Conservation (phyloP, 2,113 vertebrate genomes). For the Sapajus apella region DNA sequence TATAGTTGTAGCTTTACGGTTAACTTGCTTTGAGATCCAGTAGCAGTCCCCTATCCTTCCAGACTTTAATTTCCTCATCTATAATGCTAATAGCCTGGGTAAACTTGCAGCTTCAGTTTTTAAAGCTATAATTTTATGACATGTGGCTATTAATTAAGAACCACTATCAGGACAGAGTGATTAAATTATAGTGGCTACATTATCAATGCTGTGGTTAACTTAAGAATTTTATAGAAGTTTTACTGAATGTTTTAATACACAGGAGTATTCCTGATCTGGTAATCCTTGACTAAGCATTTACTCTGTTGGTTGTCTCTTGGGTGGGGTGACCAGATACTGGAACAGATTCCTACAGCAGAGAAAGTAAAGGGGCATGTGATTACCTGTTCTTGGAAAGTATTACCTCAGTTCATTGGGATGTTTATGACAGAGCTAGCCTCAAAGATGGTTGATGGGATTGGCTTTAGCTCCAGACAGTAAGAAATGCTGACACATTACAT, state of each 20-base stretch:
- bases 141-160: neutral
- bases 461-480: neutral
- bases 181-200: neutral
- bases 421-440: conserved; percentile 24
- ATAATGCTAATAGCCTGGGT: neutral
- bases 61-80: conserved; percentile 22
- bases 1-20: neutral
- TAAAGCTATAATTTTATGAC: neutral
- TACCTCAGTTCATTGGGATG: conserved; percentile 28
- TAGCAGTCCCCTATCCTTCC: neutral
- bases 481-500: conserved; percentile 53
- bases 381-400: conserved; percentile 54
- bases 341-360: conserved; percentile 20
- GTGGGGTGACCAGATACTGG: neutral
- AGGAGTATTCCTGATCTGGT: neutral
- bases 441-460: conserved; percentile 41
- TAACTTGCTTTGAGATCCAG: neutral
- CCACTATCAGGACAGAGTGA: neutral
- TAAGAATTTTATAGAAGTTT: conserved; percentile 26
- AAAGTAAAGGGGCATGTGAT: neutral
- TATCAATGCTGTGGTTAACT: neutral
- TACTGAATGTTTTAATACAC: neutral
- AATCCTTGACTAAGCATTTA: conserved; percentile 14
- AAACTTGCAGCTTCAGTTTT: neutral
- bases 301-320: conserved; percentile 11